These are phyloP conservation scores for Drosophila macrospina DNA, from an alignment of 2,888 invertebrate genomes.

Conservation along the genomic window DNA sequence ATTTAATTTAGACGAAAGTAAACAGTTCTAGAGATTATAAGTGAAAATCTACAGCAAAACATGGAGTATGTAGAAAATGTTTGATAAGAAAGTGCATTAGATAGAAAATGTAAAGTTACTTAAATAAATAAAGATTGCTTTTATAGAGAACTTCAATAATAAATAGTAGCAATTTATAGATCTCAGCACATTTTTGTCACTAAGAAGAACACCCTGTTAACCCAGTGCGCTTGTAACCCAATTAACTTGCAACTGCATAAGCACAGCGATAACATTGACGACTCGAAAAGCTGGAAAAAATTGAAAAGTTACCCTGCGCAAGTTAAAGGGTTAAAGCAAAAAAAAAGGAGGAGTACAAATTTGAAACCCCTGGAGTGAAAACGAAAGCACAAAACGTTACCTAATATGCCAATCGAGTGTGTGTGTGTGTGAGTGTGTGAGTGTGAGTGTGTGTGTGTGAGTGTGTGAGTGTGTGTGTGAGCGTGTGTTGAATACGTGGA, in stretches of 20 bases:
- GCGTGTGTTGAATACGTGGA: conserved; percentile 69
- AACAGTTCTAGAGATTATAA: no score
- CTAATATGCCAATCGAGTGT: conserved; percentile 57
- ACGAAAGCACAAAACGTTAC: conserved; percentile 56
- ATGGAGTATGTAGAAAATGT: no score
- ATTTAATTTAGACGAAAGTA: no score
- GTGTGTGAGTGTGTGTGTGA: conserved; percentile 15
- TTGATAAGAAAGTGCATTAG: no score
- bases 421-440: conserved; percentile 11
- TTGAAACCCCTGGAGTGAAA: conserved; percentile 67
- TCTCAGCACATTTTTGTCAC: no score
- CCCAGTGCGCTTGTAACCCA: conserved; percentile 77
- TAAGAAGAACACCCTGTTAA: conserved; percentile 71
- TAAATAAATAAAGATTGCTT: no score
- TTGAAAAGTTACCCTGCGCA: conserved; percentile 57
- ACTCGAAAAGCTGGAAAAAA: conserved; percentile 16
- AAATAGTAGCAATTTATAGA: no score
- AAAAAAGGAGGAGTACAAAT: conserved; percentile 21
- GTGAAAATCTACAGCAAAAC: no score
- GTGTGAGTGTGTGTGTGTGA: conserved; percentile 4
- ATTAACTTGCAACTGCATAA: conserved; percentile 68
- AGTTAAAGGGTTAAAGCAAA: conserved; percentile 63
- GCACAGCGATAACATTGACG: conserved; percentile 13
- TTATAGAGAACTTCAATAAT: no score
- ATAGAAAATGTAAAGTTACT: not conserved